Base-by-base conservation (phyloP, 2,797 vertebrate genomes). In the Sebastes trivittatus region DNA sequence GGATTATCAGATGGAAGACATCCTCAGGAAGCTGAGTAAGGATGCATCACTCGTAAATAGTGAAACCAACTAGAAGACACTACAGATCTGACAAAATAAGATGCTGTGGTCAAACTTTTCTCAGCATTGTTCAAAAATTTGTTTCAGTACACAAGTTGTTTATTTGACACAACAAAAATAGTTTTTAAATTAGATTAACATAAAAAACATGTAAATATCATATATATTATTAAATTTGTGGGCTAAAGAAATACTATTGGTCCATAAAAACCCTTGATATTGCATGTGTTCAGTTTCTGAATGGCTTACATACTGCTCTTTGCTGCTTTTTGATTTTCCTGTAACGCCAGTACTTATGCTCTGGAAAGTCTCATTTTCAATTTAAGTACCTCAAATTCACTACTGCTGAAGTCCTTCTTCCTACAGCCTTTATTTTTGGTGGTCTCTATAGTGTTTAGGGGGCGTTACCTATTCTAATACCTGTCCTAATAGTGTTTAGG, bases 11-110 rank as follows among this genome's bases (percentile, higher is more conserved):
- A 32, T 60, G 56, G 63, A 32, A 38, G 3, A 23, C n/a, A 20
- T 60, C 59, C 49, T 14, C 58, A 67, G 67, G 63, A 75, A 60
- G 68, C 25, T 34, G 32, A 82, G 55, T 25, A 7, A 77, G 36
- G 20, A 58, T 6, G 9, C 2, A 34, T 34, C 36, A 36, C 36
- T 36, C 5, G 9, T 38, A 42, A 46, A 54, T 56, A 54, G 6
- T 75, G n/a, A 56, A 59, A 69, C 46, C 20, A 32, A 34, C 14
- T 49, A 78, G 29, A 58, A 13, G n/a, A 38, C 5, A 25, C 8
- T 3, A 8, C 7, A 52, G 6, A 49, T 59, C 6, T 23, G 20
- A 55, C n/a, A 7, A 60, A 22, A 46, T 16, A n/a, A 76, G 20
- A 52, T 9, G 2, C 7, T 30, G 3, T n/a, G 7, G 5, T 6